A percentile compares a stretch with the other conserved stretches of the same genome.
Conservation (phyloP, 2,888 invertebrate species). For the Hofmannophila pseudospretella region DNA sequence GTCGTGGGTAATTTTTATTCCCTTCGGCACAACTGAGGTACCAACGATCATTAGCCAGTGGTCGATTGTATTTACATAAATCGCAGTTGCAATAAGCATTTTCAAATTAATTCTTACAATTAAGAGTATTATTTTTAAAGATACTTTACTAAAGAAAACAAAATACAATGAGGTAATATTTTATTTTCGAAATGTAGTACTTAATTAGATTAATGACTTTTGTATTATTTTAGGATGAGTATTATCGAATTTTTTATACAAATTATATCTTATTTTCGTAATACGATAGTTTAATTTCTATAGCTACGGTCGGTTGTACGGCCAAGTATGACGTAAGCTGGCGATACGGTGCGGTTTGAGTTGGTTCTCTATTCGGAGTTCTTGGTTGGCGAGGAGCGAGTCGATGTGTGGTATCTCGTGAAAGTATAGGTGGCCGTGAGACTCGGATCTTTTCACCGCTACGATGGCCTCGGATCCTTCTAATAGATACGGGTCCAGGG, state of each 20-base stretch:
- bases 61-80: too few species aligned
- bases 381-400: slow-evolving; percentile 79
- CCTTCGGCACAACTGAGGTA: too few species aligned
- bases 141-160: too few species aligned
- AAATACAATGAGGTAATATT: slow-evolving; percentile 11
- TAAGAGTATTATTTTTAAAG: too few species aligned
- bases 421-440: slow-evolving; percentile 79
- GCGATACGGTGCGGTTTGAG: slow-evolving; percentile 78
- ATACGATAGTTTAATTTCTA: slow-evolving; percentile 11
- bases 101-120: too few species aligned
- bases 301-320: slow-evolving; percentile 70
- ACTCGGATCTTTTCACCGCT: slow-evolving; percentile 72
- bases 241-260: slow-evolving; percentile 16
- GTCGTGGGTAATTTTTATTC: too few species aligned
- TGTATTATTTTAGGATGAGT: slow-evolving; percentile 14
- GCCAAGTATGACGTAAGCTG: slow-evolving; percentile 79
- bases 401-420: slow-evolving; percentile 81
- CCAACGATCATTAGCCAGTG: too few species aligned
- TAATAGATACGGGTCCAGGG: slow-evolving; percentile 76
- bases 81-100: too few species aligned
- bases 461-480: slow-evolving; percentile 77
- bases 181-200: slow-evolving; percentile 15
- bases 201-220: slow-evolving; percentile 16
- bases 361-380: slow-evolving; percentile 76
- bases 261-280: slow-evolving; percentile 10